These are phyloP conservation scores for Atopsyche davidsoni DNA, from an alignment of 1,140 invertebrate genomes.

Conservation along the genomic window DNA sequence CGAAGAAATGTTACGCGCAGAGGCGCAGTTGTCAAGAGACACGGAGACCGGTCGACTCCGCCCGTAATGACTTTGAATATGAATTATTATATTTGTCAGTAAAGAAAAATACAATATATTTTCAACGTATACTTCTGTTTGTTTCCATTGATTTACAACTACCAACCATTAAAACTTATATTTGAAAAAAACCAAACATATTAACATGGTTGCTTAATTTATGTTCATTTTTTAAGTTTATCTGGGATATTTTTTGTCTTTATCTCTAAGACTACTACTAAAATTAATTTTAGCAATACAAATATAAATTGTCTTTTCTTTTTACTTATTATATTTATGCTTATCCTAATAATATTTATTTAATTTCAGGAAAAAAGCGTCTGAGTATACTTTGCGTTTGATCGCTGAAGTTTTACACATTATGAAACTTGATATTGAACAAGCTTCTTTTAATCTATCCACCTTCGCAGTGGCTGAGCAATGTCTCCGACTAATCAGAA, in stretches of 20 bases:
- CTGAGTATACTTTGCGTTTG: conserved; percentile 45
- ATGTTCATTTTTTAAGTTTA: too few species aligned
- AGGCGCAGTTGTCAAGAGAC: conserved; percentile 45
- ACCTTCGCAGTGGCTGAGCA: conserved; percentile 46
- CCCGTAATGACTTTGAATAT: conserved; percentile 35
- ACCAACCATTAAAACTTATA: too few species aligned
- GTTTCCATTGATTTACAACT: too few species aligned
- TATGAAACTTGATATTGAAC: conserved; percentile 45
- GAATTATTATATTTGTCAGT: background rate
- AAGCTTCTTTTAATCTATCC: conserved; percentile 43
- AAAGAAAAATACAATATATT: too few species aligned
- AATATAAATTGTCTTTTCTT: too few species aligned
- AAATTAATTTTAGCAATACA: too few species aligned
- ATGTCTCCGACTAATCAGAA: conserved; percentile 43
- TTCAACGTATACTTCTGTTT: too few species aligned
- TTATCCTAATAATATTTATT: background rate
- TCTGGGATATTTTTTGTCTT: too few species aligned
- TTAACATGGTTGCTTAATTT: too few species aligned
- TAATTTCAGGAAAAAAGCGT: conserved; percentile 46
- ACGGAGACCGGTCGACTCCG: conserved; percentile 45
- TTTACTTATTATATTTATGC: background rate
- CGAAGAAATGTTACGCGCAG: conserved; percentile 47
- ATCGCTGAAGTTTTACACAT: conserved; percentile 48
- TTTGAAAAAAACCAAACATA: too few species aligned
- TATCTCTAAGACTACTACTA: too few species aligned